Conservation (phyloP, 1,140 invertebrate species). For the Macrobrachium nipponense region DNA sequence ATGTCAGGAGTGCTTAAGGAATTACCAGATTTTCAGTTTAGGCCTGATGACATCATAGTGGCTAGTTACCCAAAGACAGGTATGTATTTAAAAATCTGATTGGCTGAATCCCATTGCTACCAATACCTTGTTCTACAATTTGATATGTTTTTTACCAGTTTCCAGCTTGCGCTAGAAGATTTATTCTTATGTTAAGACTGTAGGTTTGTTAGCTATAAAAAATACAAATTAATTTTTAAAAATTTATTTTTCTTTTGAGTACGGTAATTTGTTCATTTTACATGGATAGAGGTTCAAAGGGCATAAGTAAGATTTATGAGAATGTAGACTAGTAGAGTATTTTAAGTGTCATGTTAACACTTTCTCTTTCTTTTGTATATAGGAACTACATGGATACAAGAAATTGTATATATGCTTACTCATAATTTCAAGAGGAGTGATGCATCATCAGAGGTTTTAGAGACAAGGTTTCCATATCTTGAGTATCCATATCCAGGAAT, state of each 20-base stretch:
- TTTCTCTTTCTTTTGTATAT: neutral
- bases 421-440: conserved; percentile 70
- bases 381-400: conserved; percentile 87
- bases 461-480: conserved; percentile 72
- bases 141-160: too few relatives aligned
- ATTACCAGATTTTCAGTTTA: conserved; percentile 67
- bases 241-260: neutral
- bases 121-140: too few relatives aligned
- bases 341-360: neutral
- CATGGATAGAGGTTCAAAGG: too few relatives aligned
- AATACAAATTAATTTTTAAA: neutral
- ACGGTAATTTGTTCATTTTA: too few relatives aligned
- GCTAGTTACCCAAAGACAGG: conserved; percentile 67
- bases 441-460: conserved; percentile 67
- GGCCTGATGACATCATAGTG: conserved; percentile 65
- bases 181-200: too few relatives aligned
- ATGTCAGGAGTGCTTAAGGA: conserved; percentile 65
- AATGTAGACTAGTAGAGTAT: neutral
- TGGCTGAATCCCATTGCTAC: too few relatives aligned
- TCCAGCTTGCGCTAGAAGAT: too few relatives aligned
- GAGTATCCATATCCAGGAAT: conserved; percentile 71
- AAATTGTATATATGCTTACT: conserved; percentile 83
- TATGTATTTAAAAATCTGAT: too few relatives aligned
- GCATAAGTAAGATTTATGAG: too few relatives aligned
- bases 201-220: too few relatives aligned